phyloP scores from a whole-genome alignment of 2,113 vertebrate genomes.

The Pseudonaja textilis region DNA sequence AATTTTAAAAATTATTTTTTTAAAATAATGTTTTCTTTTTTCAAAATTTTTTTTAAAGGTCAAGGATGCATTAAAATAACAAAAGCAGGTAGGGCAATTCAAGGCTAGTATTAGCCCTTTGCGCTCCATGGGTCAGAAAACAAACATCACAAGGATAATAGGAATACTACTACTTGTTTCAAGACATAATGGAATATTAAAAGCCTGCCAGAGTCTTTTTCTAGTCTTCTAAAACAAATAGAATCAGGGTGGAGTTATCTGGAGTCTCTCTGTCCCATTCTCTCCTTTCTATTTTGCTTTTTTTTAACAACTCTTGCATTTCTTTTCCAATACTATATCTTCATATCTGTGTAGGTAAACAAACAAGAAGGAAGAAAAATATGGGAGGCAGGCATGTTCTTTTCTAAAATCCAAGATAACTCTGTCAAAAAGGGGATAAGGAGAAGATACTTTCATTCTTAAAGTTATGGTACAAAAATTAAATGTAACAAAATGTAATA shows the following conservation, averaged over 20 bases:
- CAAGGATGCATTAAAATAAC: neutral
- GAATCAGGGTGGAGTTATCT: neutral
- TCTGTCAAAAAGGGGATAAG: neutral
- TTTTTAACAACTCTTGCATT: neutral
- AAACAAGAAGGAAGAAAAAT: accelerated
- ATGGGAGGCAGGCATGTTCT: neutral
- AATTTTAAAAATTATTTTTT: neutral
- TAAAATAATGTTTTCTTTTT: neutral
- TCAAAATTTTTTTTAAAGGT: neutral
- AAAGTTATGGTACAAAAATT: neutral
- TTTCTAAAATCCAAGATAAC: neutral
- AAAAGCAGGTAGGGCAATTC: neutral
- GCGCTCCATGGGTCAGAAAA: neutral
- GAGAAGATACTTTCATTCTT: neutral
- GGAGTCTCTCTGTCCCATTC: neutral
- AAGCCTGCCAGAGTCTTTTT: neutral
- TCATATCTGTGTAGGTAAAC: constrained; percentile 2
- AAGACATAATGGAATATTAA: neutral
- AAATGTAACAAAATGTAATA: neutral
- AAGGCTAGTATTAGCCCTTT: neutral
- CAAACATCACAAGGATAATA: neutral
- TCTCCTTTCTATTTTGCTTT: neutral
- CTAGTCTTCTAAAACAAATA: neutral
- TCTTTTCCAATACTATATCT: neutral
- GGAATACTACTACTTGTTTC: neutral